Percentiles rank a stretch among this genome's conserved stretches.
Evolutionary conservation across 2,797 vertebrate genomes (phyloP).

Genomic region (Octomys mimax): DNA sequence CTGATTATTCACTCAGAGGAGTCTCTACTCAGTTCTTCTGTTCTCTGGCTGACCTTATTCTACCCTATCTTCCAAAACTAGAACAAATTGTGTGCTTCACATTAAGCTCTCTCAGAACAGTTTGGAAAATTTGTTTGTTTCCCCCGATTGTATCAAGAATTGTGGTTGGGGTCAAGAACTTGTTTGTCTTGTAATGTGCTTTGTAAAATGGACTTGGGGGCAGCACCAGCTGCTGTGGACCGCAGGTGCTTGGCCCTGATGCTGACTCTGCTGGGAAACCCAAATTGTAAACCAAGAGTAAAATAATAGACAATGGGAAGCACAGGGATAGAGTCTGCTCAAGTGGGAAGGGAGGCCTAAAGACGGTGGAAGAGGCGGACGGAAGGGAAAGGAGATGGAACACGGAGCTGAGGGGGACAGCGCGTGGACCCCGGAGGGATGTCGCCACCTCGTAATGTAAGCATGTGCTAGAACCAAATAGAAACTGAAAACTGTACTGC

Average conservation of each 20-base stretch:
- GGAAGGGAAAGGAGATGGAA: not conserved
- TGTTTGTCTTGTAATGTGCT: not conserved
- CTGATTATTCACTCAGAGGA: not conserved
- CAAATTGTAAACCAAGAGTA: not conserved
- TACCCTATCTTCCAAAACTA: not conserved
- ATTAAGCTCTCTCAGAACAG: not conserved
- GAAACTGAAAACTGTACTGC: not conserved
- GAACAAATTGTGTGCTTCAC: not conserved
- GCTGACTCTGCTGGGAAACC: not conserved
- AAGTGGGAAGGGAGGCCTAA: not conserved
- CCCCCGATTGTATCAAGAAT: not conserved
- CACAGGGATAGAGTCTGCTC: not conserved
- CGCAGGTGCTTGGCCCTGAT: not conserved
- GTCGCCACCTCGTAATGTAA: not conserved
- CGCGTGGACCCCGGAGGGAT: not conserved
- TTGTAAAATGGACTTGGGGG: not conserved
- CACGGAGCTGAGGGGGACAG: not conserved
- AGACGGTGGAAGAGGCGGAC: not conserved
- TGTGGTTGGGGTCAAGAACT: not conserved
- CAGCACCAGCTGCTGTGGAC: not conserved
- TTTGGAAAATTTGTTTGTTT: not conserved
- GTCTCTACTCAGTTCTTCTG: not conserved
- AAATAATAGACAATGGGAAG: not conserved
- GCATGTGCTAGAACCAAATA: not conserved
- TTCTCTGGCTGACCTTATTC: not conserved